These are phyloP conservation scores for Aleiodes testaceus DNA, from an alignment of 2,888 invertebrate species.

Conservation along the genomic window DNA sequence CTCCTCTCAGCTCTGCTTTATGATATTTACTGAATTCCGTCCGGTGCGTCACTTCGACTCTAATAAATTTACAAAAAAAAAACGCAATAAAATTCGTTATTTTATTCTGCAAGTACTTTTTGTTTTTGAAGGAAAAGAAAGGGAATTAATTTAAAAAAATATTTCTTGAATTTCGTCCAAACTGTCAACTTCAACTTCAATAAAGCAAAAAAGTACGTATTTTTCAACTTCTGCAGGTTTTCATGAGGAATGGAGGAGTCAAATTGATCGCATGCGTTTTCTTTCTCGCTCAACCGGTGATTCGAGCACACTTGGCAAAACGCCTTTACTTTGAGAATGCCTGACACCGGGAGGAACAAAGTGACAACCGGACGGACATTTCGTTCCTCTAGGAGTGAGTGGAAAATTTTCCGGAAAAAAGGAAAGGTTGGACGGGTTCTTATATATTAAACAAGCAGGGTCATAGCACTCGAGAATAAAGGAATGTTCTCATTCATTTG, in stretches of 20 bases:
- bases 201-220: neutral
- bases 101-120: neutral
- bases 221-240: constrained; percentile 31
- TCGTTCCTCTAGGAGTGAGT: constrained; percentile 42
- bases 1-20: constrained; percentile 49
- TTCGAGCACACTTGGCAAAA: constrained; percentile 22
- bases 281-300: neutral
- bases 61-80: neutral
- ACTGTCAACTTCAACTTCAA: too few relatives aligned
- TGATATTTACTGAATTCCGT: constrained; percentile 53
- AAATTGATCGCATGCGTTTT: constrained; percentile 38
- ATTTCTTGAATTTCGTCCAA: too few relatives aligned
- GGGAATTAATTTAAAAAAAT: too few relatives aligned
- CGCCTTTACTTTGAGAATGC: neutral
- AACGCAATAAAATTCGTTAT: too few relatives aligned
- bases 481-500: neutral
- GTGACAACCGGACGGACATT: constrained; percentile 52
- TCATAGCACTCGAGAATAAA: neutral
- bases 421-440: neutral
- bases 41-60: constrained; percentile 35
- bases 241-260: constrained; percentile 34
- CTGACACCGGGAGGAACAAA: constrained; percentile 41
- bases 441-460: neutral
- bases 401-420: constrained; percentile 29
- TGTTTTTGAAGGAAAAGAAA: neutral